Evolutionary conservation across 1,140 invertebrate species (phyloP).

Genomic region (Mactra quadrangularis): DNA sequence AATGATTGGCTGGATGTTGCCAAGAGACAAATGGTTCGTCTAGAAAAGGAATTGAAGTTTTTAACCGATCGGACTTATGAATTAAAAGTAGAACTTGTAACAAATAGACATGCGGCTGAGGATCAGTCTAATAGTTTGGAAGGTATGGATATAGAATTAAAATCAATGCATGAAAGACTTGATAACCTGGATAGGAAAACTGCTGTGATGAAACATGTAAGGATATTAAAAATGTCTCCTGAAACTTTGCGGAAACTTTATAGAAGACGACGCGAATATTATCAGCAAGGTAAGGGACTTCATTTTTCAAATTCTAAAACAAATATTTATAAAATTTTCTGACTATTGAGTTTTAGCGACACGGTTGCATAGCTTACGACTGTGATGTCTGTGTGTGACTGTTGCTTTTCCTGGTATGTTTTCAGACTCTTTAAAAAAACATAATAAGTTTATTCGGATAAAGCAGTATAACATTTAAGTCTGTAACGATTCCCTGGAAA

Average conservation of each 20-base stretch:
- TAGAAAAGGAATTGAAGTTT: constrained; percentile 66
- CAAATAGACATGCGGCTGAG: constrained; percentile 68
- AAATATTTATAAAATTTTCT: too few species aligned
- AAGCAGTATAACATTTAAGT: too few species aligned
- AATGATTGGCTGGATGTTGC: constrained; percentile 65
- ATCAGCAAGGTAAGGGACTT: constrained; percentile 42
- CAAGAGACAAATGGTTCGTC: constrained; percentile 63
- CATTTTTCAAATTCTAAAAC: too few species aligned
- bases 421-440: too few species aligned
- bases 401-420: too few species aligned
- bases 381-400: too few species aligned
- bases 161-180: constrained; percentile 65
- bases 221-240: constrained; percentile 67
- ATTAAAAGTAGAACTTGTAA: constrained; percentile 71
- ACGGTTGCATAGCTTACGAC: too few species aligned
- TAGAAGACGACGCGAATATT: constrained; percentile 47
- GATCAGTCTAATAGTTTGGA: constrained; percentile 63
- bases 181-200: constrained; percentile 67
- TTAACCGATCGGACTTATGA: constrained; percentile 71
- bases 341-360: too few species aligned
- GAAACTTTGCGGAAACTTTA: constrained; percentile 66
- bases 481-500: too few species aligned
- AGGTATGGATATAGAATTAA: constrained; percentile 68
- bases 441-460: too few species aligned
- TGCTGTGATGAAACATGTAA: constrained; percentile 66